These are phyloP conservation scores for Spilosoma lubricipeda DNA, from an alignment of 2,888 invertebrate genomes.

Conservation along the genomic window DNA sequence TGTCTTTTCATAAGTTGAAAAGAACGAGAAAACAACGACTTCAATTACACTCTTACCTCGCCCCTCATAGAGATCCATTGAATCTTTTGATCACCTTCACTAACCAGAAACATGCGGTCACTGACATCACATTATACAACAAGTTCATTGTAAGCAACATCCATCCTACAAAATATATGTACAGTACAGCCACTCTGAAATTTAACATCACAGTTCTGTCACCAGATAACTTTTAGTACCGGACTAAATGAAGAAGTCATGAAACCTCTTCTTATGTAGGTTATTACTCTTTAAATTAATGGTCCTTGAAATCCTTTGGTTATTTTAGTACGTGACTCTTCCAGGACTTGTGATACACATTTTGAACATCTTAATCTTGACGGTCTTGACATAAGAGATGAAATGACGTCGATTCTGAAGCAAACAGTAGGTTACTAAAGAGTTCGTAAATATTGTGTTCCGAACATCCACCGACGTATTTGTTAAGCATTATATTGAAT, in stretches of 20 bases:
- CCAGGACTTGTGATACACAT: not conserved
- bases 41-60: not conserved
- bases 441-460: not conserved
- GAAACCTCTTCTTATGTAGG: no score
- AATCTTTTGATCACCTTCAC: conserved; percentile 11
- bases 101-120: conserved; percentile 28
- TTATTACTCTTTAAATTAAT: not conserved
- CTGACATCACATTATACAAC: conserved; percentile 20
- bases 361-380: not conserved
- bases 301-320: not conserved
- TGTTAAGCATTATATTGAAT: not conserved
- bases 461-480: not conserved
- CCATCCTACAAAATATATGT: conserved; percentile 10
- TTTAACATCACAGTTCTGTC: conserved; percentile 20
- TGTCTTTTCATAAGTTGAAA: not conserved
- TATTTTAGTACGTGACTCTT: not conserved
- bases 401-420: not conserved
- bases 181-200: conserved; percentile 11
- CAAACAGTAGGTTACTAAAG: not conserved
- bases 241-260: not conserved
- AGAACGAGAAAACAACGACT: not conserved
- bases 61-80: conserved; percentile 28
- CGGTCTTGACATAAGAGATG: not conserved
- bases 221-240: not conserved
- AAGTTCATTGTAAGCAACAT: conserved; percentile 25